Evolutionary conservation across 2,113 vertebrate species (phyloP).

Genomic region (Lucifuga dentata): DNA sequence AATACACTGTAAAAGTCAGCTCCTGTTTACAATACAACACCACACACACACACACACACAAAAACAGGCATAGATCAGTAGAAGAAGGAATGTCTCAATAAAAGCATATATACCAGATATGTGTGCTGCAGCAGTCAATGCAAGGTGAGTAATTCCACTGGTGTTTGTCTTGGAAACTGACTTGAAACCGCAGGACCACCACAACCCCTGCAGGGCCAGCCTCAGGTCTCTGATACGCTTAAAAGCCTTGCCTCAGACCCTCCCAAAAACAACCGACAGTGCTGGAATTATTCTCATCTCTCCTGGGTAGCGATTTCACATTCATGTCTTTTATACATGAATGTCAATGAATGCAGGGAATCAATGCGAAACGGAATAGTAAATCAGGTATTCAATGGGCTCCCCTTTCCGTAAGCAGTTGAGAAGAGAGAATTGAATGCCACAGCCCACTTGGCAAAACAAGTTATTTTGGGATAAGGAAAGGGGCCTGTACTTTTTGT

Average conservation of each 20-base stretch:
- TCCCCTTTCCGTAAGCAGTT: conserved; percentile 42
- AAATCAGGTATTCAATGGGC: conserved; percentile 56
- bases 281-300: conserved; percentile 33
- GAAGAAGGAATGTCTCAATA: conserved; percentile 31
- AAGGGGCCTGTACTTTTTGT: neutral
- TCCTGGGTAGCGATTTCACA: conserved; percentile 58
- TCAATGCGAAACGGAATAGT: conserved; percentile 71
- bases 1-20: neutral
- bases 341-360: conserved; percentile 75
- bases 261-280: conserved; percentile 36
- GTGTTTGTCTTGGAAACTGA: conserved; percentile 41
- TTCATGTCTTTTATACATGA: conserved; percentile 73
- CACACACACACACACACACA: conserved; percentile 6
- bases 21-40: neutral
- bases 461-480: conserved; percentile 38
- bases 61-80: conserved; percentile 34
- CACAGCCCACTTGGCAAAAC: conserved; percentile 52
- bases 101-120: conserved; percentile 30
- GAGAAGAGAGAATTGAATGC: conserved; percentile 46
- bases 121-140: conserved; percentile 33
- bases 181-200: conserved; percentile 34
- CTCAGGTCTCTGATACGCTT: conserved; percentile 29
- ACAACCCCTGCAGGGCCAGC: conserved; percentile 20
- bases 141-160: conserved; percentile 49
- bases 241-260: conserved; percentile 16